Conservation (phyloP, 1,140 invertebrate species). For the Cyrtorhinus lividipennis region DNA sequence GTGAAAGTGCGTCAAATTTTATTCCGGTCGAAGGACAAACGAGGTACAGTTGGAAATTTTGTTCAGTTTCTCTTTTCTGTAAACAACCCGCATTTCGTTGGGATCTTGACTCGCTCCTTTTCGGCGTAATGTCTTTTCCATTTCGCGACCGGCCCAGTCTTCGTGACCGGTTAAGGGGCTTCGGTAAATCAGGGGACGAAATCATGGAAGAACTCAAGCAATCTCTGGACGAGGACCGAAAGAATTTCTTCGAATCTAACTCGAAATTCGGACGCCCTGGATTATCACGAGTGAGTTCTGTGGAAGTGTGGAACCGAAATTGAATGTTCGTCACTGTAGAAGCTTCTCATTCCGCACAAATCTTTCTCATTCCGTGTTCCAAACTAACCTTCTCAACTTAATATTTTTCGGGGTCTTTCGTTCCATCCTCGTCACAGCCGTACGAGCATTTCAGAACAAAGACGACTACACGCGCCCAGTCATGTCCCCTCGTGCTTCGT, state of each 20-base stretch:
- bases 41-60: not conserved
- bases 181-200: conserved; percentile 22
- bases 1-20: not conserved
- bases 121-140: conserved; percentile 21
- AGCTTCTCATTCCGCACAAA: too few relatives aligned
- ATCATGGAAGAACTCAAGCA: conserved; percentile 23
- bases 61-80: not conserved
- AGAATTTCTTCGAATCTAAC: conserved; percentile 24
- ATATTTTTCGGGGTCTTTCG: too few relatives aligned
- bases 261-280: conserved; percentile 17
- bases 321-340: too few relatives aligned
- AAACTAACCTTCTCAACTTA: too few relatives aligned
- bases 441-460: too few relatives aligned
- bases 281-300: conserved; percentile 20
- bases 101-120: not conserved
- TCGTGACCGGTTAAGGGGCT: conserved; percentile 21
- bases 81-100: too few relatives aligned
- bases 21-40: not conserved
- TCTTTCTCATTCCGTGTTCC: too few relatives aligned
- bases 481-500: too few relatives aligned
- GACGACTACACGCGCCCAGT: too few relatives aligned
- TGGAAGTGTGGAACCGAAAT: too few relatives aligned
- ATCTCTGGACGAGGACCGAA: conserved; percentile 22
- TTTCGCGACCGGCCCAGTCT: conserved; percentile 22
- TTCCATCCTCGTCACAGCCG: too few relatives aligned